phyloP scores from a whole-genome alignment of 1,140 invertebrate species.

The Notospermus geniculatus region DNA sequence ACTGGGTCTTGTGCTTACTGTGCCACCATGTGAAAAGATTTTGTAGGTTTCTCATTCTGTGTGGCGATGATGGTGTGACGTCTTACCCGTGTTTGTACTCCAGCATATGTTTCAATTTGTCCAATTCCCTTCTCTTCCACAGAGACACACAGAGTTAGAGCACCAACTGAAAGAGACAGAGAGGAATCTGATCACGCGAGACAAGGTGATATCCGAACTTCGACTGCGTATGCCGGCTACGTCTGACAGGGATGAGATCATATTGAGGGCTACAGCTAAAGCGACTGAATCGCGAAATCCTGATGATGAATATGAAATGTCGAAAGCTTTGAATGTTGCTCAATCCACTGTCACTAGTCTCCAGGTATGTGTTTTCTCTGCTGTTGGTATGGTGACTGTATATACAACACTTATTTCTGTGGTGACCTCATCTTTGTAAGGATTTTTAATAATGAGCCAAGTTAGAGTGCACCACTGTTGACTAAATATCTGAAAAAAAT shows the following conservation, averaged over 20 bases:
- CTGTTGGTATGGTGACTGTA: too few relatives aligned
- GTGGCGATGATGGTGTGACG: too few relatives aligned
- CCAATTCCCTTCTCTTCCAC: slow-evolving; percentile 16
- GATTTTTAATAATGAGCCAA: too few relatives aligned
- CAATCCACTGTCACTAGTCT: slow-evolving; percentile 52
- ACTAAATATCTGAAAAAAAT: too few relatives aligned
- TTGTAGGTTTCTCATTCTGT: too few relatives aligned
- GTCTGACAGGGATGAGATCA: slow-evolving; percentile 49
- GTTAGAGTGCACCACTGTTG: too few relatives aligned
- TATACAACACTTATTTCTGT: not conserved
- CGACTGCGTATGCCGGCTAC: slow-evolving; percentile 52
- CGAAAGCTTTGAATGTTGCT: slow-evolving; percentile 51
- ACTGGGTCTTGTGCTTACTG: too few relatives aligned
- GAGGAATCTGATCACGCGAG: slow-evolving; percentile 41
- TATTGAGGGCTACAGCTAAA: slow-evolving; percentile 41
- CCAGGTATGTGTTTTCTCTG: slow-evolving; percentile 34
- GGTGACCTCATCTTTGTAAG: too few relatives aligned
- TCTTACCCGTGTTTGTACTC: too few relatives aligned
- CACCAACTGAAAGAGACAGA: slow-evolving; percentile 41
- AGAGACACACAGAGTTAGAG: slow-evolving; percentile 47
- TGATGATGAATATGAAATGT: slow-evolving; percentile 41
- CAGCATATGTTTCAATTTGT: too few relatives aligned
- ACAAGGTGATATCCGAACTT: slow-evolving; percentile 52
- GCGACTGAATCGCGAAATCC: slow-evolving; percentile 24
- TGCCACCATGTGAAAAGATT: too few relatives aligned